Conservation (phyloP, 2,797 vertebrate species). For the Aselliscus stoliczkanus region DNA sequence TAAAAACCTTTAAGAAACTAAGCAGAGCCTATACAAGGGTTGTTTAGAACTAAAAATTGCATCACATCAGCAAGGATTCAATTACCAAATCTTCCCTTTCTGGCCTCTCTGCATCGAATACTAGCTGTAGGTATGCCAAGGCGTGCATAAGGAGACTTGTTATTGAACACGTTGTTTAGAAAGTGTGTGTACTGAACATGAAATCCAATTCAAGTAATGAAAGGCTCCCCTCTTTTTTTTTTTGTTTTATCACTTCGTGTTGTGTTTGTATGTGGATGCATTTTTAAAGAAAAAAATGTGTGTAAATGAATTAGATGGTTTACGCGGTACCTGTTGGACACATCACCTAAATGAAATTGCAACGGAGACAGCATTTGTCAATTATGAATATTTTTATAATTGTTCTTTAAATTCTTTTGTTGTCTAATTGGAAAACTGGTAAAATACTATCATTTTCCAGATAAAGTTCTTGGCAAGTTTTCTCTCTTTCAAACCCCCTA, state of each 20-base stretch:
- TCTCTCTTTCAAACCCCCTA: slow-evolving; percentile 80
- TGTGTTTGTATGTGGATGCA: neutral
- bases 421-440: slow-evolving; percentile 80
- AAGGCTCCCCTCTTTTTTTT: neutral
- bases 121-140: slow-evolving; percentile 65
- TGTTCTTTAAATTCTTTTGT: slow-evolving; percentile 70
- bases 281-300: slow-evolving; percentile 17
- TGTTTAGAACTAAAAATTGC: slow-evolving; percentile 55
- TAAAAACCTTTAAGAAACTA: neutral
- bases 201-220: slow-evolving; percentile 5
- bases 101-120: slow-evolving; percentile 57
- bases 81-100: slow-evolving; percentile 41
- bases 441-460: slow-evolving; percentile 84
- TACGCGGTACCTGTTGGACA: neutral
- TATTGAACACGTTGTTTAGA: slow-evolving; percentile 16
- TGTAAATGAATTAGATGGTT: neutral
- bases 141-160: slow-evolving; percentile 48
- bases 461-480: slow-evolving; percentile 84
- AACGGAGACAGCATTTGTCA: neutral
- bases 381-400: slow-evolving; percentile 48
- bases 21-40: slow-evolving; percentile 9
- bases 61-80: slow-evolving; percentile 61
- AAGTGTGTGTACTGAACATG: neutral
- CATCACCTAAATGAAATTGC: neutral
- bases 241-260: neutral